Conservation (phyloP, 1,140 invertebrate species). For the Subanguina moxae region DNA sequence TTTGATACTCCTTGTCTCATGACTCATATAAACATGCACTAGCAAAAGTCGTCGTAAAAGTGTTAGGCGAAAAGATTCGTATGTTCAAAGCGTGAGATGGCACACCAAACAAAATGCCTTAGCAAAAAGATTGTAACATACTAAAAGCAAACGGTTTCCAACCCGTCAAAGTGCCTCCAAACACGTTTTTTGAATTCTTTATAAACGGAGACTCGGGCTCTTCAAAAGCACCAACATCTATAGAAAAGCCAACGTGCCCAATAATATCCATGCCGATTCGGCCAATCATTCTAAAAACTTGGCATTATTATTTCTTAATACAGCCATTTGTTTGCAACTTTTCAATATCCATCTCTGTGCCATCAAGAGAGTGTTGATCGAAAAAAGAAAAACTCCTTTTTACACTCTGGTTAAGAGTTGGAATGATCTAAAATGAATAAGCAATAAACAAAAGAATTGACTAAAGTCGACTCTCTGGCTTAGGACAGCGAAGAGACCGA, state of each 20-base stretch:
- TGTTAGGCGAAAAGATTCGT: too few species aligned
- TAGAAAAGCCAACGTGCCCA: conserved; percentile 18
- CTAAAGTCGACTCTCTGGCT: conserved; percentile 13
- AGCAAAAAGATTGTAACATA: too few species aligned
- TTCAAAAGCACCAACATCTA: conserved; percentile 16
- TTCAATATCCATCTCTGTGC: not conserved
- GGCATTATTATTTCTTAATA: not conserved
- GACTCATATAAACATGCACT: too few species aligned
- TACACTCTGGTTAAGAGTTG: not conserved
- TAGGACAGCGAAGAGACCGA: too few species aligned
- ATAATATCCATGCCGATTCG: conserved; percentile 26
- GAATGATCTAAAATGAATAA: not conserved
- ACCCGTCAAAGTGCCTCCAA: too few species aligned
- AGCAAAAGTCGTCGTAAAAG: too few species aligned
- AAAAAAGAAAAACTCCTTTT: not conserved
- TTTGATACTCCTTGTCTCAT: too few species aligned
- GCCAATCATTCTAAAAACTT: conserved; percentile 13
- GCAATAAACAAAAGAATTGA: not conserved
- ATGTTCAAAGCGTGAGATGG: too few species aligned
- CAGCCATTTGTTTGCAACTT: not conserved
- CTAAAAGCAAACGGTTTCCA: too few species aligned
- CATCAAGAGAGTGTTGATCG: not conserved
- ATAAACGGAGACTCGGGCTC: conserved; percentile 9
- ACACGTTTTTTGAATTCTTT: not conserved
- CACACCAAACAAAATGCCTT: too few species aligned